Evolutionary conservation across 2,113 vertebrate genomes (phyloP).

Genomic region (Triplophysa dalaica): DNA sequence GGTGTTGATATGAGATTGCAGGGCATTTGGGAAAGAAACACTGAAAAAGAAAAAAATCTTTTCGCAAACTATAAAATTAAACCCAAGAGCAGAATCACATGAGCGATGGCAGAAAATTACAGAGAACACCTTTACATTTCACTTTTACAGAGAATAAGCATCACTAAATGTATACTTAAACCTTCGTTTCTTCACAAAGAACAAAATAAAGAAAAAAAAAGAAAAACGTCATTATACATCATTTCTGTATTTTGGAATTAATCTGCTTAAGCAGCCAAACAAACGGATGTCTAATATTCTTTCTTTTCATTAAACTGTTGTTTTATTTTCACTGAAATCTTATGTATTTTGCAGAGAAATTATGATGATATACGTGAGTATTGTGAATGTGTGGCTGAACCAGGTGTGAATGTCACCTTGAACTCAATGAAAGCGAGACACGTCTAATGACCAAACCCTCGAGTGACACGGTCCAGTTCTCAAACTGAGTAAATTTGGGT

Average conservation of each 20-base stretch:
- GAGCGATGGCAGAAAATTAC: no score
- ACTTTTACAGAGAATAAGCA: no score
- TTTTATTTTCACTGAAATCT: not conserved
- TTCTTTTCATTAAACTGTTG: not conserved
- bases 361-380: not conserved
- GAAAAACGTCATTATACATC: not conserved
- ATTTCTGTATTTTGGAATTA: not conserved
- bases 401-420: constrained; percentile 19
- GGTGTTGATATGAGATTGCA: no score
- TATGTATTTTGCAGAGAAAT: no score
- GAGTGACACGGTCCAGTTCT: not conserved
- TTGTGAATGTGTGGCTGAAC: no score
- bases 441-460: not conserved
- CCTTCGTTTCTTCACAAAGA: not conserved
- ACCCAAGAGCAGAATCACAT: no score
- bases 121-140: no score
- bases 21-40: no score
- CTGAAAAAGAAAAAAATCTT: no score
- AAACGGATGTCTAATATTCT: not conserved
- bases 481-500: no score
- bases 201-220: not conserved
- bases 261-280: not conserved
- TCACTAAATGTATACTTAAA: not conserved
- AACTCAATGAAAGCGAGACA: not conserved
- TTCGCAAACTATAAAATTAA: no score